Evolutionary conservation across 2,797 vertebrate genomes (phyloP).

Genomic region (Tamandua tetradactyla): DNA sequence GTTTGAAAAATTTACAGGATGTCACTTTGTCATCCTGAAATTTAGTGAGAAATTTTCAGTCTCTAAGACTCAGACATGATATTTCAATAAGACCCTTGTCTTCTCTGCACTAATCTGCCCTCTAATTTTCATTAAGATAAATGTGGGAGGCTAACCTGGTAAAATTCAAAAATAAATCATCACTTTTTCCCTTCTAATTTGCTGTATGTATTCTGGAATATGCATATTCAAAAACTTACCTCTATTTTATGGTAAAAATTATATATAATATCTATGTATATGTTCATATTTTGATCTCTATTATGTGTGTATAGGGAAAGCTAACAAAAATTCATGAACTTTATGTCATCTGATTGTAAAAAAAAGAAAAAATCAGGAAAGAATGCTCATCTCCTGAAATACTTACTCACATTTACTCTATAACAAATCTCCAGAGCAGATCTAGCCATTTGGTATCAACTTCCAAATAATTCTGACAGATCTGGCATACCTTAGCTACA

Average conservation of each 20-base stretch:
- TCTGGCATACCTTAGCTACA: not conserved
- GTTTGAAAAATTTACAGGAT: constrained; percentile 11
- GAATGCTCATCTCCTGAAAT: not conserved
- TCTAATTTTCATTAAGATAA: constrained; percentile 49
- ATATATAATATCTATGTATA: not conserved
- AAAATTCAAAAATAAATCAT: constrained; percentile 31
- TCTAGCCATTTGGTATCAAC: not conserved
- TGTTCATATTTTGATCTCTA: not conserved
- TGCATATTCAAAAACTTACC: not conserved
- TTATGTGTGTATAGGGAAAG: not conserved
- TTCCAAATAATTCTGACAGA: not conserved
- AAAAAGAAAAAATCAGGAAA: not conserved
- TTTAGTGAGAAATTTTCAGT: not conserved
- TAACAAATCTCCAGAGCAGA: not conserved
- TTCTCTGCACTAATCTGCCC: not conserved
- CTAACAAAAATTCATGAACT: not conserved
- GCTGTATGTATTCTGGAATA: not conserved
- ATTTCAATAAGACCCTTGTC: not conserved
- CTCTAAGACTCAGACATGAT: not conserved
- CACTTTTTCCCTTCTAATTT: constrained; percentile 3
- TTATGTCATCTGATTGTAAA: not conserved
- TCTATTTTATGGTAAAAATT: not conserved
- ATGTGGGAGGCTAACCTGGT: constrained; percentile 1
- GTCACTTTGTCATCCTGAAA: not conserved
- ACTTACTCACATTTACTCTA: not conserved